Conservation (phyloP, 2,113 vertebrate genomes). For the Poicephalus meyeri region DNA sequence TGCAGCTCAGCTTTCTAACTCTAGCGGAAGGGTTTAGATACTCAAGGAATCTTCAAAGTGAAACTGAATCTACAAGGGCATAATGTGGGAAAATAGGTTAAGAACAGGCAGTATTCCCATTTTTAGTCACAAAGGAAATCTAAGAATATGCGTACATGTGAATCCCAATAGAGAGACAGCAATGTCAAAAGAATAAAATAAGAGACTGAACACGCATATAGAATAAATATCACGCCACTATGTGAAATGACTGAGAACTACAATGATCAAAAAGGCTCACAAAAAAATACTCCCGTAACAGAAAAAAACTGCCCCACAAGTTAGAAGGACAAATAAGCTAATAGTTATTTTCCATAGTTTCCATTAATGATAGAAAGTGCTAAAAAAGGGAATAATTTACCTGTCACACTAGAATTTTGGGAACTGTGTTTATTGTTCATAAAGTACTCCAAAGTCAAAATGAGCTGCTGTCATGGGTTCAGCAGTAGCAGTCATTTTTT, state of each 20-base stretch:
- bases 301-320: neutral
- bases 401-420: neutral
- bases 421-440: neutral
- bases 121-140: slow-evolving; percentile 33
- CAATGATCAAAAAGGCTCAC: neutral
- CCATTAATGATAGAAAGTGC: neutral
- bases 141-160: slow-evolving; percentile 27
- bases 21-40: neutral
- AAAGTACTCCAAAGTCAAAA: neutral
- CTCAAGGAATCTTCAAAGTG: slow-evolving; percentile 35
- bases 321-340: neutral
- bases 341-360: neutral
- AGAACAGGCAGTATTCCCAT: slow-evolving; percentile 14
- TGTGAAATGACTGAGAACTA: neutral
- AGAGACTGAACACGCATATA: neutral
- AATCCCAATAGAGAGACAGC: slow-evolving; percentile 5
- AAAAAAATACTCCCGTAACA: neutral
- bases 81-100: slow-evolving; percentile 51
- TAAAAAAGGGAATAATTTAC: neutral
- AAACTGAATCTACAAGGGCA: slow-evolving; percentile 19
- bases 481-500: no score
- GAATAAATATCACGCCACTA: neutral
- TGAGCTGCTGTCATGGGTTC: neutral
- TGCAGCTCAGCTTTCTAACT: neutral
- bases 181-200: slow-evolving; percentile 9